A percentile compares a stretch with the other conserved stretches of the same genome.
Evolutionary conservation across 2,888 invertebrate species (phyloP).

Genomic region (Habroteleia sp.): DNA sequence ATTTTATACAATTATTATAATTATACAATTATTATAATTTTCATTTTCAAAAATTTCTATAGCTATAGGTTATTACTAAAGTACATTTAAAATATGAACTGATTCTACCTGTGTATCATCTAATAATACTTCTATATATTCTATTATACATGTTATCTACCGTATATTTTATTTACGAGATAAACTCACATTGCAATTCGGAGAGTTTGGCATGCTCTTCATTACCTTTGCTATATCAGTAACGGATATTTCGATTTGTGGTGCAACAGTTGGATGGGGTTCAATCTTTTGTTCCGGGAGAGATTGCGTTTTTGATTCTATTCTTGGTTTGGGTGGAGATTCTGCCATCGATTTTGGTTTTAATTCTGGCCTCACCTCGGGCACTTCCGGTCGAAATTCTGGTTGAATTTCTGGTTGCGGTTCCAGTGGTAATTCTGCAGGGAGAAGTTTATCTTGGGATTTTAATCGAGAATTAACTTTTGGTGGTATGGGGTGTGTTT

Average conservation of each 20-base stretch:
- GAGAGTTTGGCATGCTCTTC: slow-evolving; percentile 64
- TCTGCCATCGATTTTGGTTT: too few relatives aligned
- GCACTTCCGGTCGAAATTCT: slow-evolving; percentile 13
- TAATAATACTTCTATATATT: too few relatives aligned
- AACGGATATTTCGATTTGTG: slow-evolving; percentile 65
- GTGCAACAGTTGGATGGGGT: slow-evolving; percentile 64
- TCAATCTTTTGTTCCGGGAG: slow-evolving; percentile 42
- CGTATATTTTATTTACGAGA: background rate
- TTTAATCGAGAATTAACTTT: slow-evolving; percentile 14
- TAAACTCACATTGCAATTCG: slow-evolving; percentile 67
- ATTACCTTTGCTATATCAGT: slow-evolving; percentile 60
- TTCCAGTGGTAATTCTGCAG: slow-evolving; percentile 11
- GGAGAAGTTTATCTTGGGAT: slow-evolving; percentile 18
- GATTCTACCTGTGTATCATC: too few relatives aligned
- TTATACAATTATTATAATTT: too few relatives aligned
- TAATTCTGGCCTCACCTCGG: slow-evolving; percentile 5
- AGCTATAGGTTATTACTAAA: too few relatives aligned
- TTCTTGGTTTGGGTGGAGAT: slow-evolving; percentile 5
- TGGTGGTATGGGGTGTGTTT: slow-evolving; percentile 32
- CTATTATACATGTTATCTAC: too few relatives aligned
- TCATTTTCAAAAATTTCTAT: too few relatives aligned
- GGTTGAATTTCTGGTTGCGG: slow-evolving; percentile 2
- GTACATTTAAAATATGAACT: too few relatives aligned
- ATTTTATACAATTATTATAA: too few relatives aligned
- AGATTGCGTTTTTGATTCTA: slow-evolving; percentile 1